Conservation (phyloP, 1,140 invertebrate genomes). For the Callitettix versicolor region DNA sequence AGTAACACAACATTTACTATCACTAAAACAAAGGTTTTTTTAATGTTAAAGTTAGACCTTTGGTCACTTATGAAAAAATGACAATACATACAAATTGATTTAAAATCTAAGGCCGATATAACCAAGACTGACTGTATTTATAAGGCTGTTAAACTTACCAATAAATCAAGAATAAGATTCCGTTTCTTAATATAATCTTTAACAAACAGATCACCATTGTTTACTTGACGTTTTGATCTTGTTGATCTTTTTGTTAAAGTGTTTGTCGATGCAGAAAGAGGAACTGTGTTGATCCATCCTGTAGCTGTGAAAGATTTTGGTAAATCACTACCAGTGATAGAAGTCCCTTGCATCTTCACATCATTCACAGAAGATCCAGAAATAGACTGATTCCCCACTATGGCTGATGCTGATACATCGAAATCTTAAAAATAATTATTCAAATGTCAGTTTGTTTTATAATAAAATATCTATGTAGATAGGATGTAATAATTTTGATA, state of each 20-base stretch:
- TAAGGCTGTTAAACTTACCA: too few relatives aligned
- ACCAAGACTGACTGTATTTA: too few relatives aligned
- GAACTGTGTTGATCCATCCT: conserved; percentile 86
- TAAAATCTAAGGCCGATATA: too few relatives aligned
- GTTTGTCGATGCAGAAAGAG: conserved; percentile 53
- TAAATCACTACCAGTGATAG: conserved; percentile 11
- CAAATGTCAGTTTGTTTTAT: too few relatives aligned
- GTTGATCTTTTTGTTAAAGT: conserved; percentile 65
- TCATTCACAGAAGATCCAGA: not conserved
- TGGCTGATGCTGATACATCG: conserved; percentile 26
- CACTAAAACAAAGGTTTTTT: too few relatives aligned
- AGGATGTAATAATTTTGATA: too few relatives aligned
- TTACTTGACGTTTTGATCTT: conserved; percentile 46
- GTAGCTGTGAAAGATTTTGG: conserved; percentile 26
- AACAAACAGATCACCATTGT: conserved; percentile 65
- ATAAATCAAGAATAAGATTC: conserved; percentile 84
- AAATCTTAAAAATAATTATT: conserved; percentile 36
- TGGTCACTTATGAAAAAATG: too few relatives aligned
- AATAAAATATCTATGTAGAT: too few relatives aligned
- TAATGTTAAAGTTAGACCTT: too few relatives aligned
- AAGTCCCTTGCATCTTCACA: not conserved
- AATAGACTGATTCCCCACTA: not conserved
- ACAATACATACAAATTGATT: too few relatives aligned
- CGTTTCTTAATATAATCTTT: conserved; percentile 93
- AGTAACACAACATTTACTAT: too few relatives aligned